A percentile compares a stretch with the other conserved stretches of the same genome.
These are phyloP conservation scores for Pterocles orientalis DNA, from an alignment of 2,113 vertebrate genomes.

Conservation along the genomic window DNA sequence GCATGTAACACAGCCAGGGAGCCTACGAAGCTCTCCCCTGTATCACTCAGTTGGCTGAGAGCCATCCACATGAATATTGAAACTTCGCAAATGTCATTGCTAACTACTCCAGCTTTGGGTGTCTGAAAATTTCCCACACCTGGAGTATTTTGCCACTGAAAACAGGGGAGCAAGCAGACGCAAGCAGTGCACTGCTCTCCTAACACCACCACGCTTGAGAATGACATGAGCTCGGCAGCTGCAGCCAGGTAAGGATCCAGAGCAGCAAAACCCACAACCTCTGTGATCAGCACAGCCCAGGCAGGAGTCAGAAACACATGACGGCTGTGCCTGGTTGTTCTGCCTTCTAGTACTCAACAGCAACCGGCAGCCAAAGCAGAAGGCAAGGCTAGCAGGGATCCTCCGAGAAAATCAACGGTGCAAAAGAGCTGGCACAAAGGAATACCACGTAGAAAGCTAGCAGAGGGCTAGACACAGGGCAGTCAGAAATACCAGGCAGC, in stretches of 20 bases:
- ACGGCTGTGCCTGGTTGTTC: background rate
- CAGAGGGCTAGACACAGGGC: background rate
- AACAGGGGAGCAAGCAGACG: background rate
- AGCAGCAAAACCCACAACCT: background rate
- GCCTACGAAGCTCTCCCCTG: background rate
- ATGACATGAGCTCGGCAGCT: background rate
- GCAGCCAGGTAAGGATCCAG: background rate
- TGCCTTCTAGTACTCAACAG: background rate
- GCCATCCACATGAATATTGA: background rate
- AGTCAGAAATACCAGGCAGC: background rate
- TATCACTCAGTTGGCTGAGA: background rate
- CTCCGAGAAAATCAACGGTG: fast-evolving
- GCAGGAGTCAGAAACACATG: background rate
- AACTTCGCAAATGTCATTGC: background rate
- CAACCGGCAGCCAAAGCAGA: background rate
- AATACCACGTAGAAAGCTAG: background rate
- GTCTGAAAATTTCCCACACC: background rate
- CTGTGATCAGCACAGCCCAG: background rate
- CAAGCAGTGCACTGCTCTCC: background rate
- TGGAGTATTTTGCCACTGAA: background rate
- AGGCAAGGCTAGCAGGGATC: background rate
- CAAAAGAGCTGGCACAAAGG: background rate
- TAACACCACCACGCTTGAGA: fast-evolving
- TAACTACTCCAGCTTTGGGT: background rate
- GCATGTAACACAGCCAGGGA: background rate